A percentile compares a stretch with the other conserved stretches of the same genome.
phyloP scores from a whole-genome alignment of 1,140 invertebrate genomes.

The Microplitis demolitor region DNA sequence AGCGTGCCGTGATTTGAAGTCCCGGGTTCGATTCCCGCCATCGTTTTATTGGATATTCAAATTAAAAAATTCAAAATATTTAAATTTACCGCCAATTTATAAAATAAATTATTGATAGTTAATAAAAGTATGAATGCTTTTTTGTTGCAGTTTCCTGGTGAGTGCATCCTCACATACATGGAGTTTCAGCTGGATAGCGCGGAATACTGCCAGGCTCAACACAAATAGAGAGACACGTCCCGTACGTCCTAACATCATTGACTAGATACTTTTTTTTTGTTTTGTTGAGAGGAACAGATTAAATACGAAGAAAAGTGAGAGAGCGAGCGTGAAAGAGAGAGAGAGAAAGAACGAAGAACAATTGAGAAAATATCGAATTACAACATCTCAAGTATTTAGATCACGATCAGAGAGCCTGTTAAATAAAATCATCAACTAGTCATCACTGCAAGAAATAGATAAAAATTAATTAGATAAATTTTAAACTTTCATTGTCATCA shows the following conservation, averaged over 20 bases:
- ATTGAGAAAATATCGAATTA: not conserved
- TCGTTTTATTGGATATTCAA: not conserved
- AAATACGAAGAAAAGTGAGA: constrained; percentile 5
- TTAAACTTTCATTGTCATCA: constrained; percentile 50
- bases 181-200: constrained; percentile 95
- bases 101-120: not conserved
- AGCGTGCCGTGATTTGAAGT: too few species aligned
- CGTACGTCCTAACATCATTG: constrained; percentile 32
- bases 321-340: constrained; percentile 27
- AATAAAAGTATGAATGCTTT: not conserved
- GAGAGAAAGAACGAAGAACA: not conserved
- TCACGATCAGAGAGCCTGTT: constrained; percentile 38
- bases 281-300: constrained; percentile 5
- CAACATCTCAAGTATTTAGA: constrained; percentile 37
- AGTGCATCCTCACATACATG: constrained; percentile 87
- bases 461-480: constrained; percentile 54
- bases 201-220: constrained; percentile 95
- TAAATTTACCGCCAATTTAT: not conserved
- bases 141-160: constrained; percentile 66
- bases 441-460: constrained; percentile 51
- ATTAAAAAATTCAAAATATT: not conserved
- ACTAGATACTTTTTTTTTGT: constrained; percentile 35
- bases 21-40: too few species aligned
- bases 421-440: constrained; percentile 52
- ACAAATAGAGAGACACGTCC: constrained; percentile 77